Conservation (phyloP, 2,888 invertebrate genomes). For the Dasysyrphus albostriatus region DNA sequence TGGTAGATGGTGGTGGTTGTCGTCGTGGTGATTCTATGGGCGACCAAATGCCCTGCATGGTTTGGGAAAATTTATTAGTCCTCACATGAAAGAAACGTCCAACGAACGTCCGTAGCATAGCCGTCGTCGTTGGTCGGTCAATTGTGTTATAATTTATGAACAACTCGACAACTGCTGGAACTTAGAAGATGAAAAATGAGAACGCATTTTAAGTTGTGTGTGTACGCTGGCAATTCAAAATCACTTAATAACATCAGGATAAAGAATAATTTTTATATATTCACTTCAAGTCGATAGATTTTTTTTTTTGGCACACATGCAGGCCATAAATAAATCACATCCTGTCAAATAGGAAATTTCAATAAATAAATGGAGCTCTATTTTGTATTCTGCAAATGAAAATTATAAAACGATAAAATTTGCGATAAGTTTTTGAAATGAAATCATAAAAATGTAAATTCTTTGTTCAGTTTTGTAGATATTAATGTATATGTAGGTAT, state of each 20-base stretch:
- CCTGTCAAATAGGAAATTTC: constrained; percentile 31
- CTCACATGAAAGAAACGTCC: constrained; percentile 52
- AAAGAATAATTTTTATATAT: constrained; percentile 64
- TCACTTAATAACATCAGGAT: constrained; percentile 65
- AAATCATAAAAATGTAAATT: constrained; percentile 3
- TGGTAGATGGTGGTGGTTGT: neutral
- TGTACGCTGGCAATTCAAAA: constrained; percentile 62
- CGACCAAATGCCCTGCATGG: constrained; percentile 14
- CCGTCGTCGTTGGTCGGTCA: constrained; percentile 52
- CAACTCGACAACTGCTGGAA: constrained; percentile 42
- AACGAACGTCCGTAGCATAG: neutral
- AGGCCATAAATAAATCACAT: constrained; percentile 63
- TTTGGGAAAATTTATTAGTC: constrained; percentile 59
- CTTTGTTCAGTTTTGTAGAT: neutral
- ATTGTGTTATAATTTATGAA: constrained; percentile 72
- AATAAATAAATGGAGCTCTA: constrained; percentile 42
- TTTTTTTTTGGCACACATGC: constrained; percentile 47
- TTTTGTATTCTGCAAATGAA: constrained; percentile 53
- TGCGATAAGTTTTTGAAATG: constrained; percentile 37
- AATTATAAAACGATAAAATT: constrained; percentile 42
- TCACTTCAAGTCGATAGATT: constrained; percentile 57
- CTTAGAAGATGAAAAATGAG: constrained; percentile 62
- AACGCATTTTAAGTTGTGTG: constrained; percentile 57
- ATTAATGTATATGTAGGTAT: neutral
- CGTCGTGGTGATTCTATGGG: constrained; percentile 12